Conservation (phyloP, 2,888 invertebrate genomes). For the Apotomis capreana region DNA sequence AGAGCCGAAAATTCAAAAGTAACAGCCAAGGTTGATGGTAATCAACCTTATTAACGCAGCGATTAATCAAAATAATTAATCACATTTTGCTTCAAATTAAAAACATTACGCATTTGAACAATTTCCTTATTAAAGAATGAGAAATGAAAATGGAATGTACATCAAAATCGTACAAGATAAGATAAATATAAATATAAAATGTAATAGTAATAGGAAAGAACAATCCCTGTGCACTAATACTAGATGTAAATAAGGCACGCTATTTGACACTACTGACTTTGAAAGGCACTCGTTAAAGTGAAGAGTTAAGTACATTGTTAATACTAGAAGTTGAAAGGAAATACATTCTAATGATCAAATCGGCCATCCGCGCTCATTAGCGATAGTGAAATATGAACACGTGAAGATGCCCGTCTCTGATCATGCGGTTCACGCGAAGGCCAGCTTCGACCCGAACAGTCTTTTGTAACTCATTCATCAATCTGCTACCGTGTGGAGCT, state of each 20-base stretch:
- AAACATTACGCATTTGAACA: conserved; percentile 15
- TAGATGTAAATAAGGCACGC: conserved; percentile 63
- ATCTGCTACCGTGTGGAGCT: conserved; percentile 45
- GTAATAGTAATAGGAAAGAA: conserved; percentile 11
- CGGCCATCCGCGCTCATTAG: conserved; percentile 19
- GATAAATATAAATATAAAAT: conserved; percentile 18
- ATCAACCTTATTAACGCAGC: conserved; percentile 24
- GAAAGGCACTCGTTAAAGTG: conserved; percentile 36
- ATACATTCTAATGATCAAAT: conserved; percentile 20
- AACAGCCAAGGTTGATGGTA: conserved; percentile 35
- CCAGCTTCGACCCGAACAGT: conserved; percentile 54
- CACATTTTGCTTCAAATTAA: conserved; percentile 18
- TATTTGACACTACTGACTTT: conserved; percentile 56
- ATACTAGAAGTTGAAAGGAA: conserved; percentile 37
- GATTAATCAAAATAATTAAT: conserved; percentile 25
- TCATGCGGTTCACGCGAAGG: conserved; percentile 52
- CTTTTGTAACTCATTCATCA: conserved; percentile 32
- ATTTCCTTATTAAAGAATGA: conserved; percentile 7
- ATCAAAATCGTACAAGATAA: conserved; percentile 10
- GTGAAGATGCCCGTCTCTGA: conserved; percentile 16
- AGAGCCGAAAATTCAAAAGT: conserved; percentile 19
- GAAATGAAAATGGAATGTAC: conserved; percentile 26
- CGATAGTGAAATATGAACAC: conserved; percentile 28
- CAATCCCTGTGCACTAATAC: conserved; percentile 48
- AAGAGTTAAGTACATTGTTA: conserved; percentile 38